Conservation (phyloP, 2,113 vertebrate genomes). For the Hipposideros armiger region DNA sequence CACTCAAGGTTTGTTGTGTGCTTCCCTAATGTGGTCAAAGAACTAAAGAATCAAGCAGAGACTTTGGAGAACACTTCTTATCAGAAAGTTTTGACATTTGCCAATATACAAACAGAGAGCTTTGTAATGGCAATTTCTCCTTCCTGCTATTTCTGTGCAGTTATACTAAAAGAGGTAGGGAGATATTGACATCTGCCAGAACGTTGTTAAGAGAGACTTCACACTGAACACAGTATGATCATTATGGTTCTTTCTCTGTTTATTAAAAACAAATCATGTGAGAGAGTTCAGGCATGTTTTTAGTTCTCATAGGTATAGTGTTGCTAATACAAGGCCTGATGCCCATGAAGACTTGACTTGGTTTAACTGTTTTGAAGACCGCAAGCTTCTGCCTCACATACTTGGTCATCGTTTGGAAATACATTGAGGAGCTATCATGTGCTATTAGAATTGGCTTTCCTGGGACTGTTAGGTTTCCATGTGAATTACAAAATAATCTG, state of each 20-base stretch:
- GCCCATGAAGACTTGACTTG: neutral
- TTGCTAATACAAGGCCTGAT: neutral
- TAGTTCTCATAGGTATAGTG: neutral
- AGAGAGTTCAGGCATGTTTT: neutral
- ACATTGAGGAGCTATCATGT: neutral
- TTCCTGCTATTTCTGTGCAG: neutral
- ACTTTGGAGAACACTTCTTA: neutral
- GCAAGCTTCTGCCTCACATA: accelerated
- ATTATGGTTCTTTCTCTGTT: neutral
- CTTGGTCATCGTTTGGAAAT: neutral
- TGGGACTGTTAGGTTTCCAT: neutral
- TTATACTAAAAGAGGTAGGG: neutral
- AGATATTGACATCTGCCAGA: neutral
- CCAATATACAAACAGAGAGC: neutral
- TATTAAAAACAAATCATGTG: neutral
- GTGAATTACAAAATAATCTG: neutral
- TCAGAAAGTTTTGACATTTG: neutral
- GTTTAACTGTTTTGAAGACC: neutral
- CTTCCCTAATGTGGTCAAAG: neutral
- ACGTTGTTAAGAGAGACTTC: neutral
- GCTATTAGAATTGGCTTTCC: neutral
- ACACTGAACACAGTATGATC: neutral
- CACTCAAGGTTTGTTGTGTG: neutral
- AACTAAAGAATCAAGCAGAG: neutral
- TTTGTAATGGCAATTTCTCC: neutral